These are phyloP conservation scores for Perithous albicinctus DNA, from an alignment of 2,888 invertebrate genomes.

Conservation along the genomic window DNA sequence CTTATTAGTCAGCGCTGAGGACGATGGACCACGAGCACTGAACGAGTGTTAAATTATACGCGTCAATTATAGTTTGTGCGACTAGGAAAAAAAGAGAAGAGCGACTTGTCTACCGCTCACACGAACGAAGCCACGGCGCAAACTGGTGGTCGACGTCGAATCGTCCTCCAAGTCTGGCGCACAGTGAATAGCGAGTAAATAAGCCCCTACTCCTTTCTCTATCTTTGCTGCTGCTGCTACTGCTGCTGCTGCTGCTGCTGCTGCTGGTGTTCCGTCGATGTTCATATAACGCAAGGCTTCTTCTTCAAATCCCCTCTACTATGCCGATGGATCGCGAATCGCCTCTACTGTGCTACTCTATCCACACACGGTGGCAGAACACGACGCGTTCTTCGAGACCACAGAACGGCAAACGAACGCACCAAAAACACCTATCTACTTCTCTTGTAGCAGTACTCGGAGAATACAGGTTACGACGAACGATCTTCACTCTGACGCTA, in stretches of 20 bases:
- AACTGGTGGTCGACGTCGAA: conserved; percentile 70
- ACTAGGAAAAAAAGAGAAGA: neutral
- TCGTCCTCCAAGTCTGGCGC: conserved; percentile 63
- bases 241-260: conserved; percentile 33
- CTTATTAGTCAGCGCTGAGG: neutral
- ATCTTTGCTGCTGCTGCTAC: conserved; percentile 21
- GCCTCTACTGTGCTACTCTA: neutral
- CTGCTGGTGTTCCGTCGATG: conserved; percentile 42
- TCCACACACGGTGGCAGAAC: neutral
- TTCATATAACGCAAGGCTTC: conserved; percentile 38
- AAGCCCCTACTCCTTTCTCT: conserved; percentile 61
- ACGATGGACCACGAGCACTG: neutral
- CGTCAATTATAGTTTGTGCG: conserved; percentile 9
- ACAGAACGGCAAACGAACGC: neutral
- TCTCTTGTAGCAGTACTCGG: too few species aligned
- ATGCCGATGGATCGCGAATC: conserved; percentile 22
- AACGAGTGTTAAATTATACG: neutral
- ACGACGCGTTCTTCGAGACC: conserved; percentile 1
- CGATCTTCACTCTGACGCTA: conserved; percentile 18
- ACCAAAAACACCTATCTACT: neutral
- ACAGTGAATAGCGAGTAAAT: conserved; percentile 73
- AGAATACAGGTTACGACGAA: conserved; percentile 2
- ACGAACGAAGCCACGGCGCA: conserved; percentile 65
- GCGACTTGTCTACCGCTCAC: conserved; percentile 30
- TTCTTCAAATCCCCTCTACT: conserved; percentile 38